phyloP scores from a whole-genome alignment of 1,140 invertebrate genomes.

The Campoletis sonorensis region DNA sequence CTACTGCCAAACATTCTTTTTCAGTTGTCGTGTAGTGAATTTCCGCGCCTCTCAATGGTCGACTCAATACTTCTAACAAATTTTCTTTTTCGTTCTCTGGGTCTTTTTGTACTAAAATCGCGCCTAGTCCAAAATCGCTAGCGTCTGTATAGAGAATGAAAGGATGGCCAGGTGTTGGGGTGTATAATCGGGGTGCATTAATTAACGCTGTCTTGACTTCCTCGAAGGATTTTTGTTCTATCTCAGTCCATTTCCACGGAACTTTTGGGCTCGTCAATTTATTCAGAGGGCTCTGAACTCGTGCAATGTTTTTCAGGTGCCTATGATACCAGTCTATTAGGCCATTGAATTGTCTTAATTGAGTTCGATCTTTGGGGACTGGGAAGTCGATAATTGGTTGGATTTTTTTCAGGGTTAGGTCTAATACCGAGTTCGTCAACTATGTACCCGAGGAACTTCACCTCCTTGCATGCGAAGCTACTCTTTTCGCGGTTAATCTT shows the following conservation, averaged over 20 bases:
- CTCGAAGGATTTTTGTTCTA: conserved; percentile 42
- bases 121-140: neutral
- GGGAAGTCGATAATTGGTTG: conserved; percentile 1
- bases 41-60: neutral
- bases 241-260: conserved; percentile 38
- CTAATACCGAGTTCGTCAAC: conserved; percentile 31
- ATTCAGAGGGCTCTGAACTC: conserved; percentile 26
- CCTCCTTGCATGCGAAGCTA: conserved; percentile 38
- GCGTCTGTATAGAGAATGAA: conserved; percentile 18
- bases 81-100: neutral
- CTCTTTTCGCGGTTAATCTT: conserved; percentile 42
- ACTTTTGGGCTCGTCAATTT: conserved; percentile 37
- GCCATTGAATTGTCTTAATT: conserved; percentile 31
- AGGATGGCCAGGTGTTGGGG: conserved; percentile 32
- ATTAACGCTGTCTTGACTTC: conserved; percentile 40
- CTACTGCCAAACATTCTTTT: conserved; percentile 42
- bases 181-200: conserved; percentile 14
- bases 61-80: conserved; percentile 5
- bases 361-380: conserved; percentile 10
- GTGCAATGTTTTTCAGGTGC: conserved; percentile 26
- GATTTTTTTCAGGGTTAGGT: conserved; percentile 11
- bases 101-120: conserved; percentile 5
- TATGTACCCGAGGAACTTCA: conserved; percentile 45
- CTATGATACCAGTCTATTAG: conserved; percentile 28
- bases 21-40: conserved; percentile 24